phyloP scores from a whole-genome alignment of 2,113 vertebrate genomes.

The Pelobates fuscus region DNA sequence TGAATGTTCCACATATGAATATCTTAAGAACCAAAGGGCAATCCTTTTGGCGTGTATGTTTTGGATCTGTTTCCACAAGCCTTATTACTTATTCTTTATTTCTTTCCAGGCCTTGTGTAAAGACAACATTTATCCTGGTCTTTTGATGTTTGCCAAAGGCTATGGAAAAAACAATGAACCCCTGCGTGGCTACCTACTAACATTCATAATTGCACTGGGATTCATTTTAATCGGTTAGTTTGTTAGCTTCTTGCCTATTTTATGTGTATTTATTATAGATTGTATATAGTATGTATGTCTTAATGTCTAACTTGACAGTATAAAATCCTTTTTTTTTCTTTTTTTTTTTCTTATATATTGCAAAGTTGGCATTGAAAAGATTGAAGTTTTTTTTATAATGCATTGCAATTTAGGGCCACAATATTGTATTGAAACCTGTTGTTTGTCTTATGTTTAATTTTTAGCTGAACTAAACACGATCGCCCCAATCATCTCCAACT shows the following conservation, averaged over 20 bases:
- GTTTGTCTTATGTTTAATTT: conserved; percentile 45
- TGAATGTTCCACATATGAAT: no score
- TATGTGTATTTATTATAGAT: no score
- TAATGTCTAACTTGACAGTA: no score
- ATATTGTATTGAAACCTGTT: not conserved
- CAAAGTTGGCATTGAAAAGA: no score
- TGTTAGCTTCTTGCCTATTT: not conserved
- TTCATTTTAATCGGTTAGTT: conserved; percentile 95
- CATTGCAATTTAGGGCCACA: no score
- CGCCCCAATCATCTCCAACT: conserved; percentile 98
- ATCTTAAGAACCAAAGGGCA: no score
- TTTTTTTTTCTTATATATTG: not conserved
- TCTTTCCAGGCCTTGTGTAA: conserved; percentile 88
- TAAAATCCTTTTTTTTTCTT: not conserved
- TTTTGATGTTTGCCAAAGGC: conserved; percentile 90
- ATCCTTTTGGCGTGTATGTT: no score
- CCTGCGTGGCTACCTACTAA: conserved; percentile 92
- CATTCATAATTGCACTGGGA: conserved; percentile 90
- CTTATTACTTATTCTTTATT: not conserved
- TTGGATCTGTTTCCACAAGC: no score
- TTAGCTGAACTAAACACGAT: conserved; percentile 91
- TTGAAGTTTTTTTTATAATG: no score
- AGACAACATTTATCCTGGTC: conserved; percentile 95
- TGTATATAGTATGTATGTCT: no score
- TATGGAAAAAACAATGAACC: conserved; percentile 98